phyloP scores from a whole-genome alignment of 2,888 invertebrate species.

The Eulithis prunata region DNA sequence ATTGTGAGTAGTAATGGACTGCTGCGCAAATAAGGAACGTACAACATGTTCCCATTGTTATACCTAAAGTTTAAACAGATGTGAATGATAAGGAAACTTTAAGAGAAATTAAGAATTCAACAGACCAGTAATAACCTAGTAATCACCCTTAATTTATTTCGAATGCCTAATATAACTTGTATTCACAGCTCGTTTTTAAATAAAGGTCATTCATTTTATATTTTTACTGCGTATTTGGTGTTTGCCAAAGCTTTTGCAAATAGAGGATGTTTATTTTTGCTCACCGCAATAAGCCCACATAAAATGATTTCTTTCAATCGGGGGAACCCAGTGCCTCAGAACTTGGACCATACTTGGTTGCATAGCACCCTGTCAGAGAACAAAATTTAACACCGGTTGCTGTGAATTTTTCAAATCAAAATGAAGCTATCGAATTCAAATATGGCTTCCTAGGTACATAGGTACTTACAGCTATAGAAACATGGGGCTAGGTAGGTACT shows the following conservation, averaged over 20 bases:
- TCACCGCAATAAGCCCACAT: slow-evolving; percentile 81
- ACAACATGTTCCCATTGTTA: slow-evolving; percentile 85
- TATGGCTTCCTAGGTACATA: background rate
- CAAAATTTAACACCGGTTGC: background rate
- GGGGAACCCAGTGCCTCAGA: slow-evolving; percentile 75
- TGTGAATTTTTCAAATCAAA: background rate
- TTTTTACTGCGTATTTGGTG: slow-evolving; percentile 1
- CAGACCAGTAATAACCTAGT: too few species aligned
- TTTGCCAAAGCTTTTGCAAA: slow-evolving; percentile 1
- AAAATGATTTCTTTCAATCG: slow-evolving; percentile 75
- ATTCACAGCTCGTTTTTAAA: background rate
- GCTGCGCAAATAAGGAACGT: slow-evolving; percentile 87
- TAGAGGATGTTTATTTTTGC: slow-evolving; percentile 26
- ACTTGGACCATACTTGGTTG: slow-evolving; percentile 79
- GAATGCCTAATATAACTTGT: background rate
- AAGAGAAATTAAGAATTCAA: background rate
- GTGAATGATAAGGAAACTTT: background rate
- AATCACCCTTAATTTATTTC: background rate
- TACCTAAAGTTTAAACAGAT: slow-evolving; percentile 53
- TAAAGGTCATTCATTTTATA: background rate
- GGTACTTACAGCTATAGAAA: too few species aligned
- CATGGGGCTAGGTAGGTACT: slow-evolving; percentile 45
- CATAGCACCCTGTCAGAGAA: slow-evolving; percentile 70
- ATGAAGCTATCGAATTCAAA: background rate
- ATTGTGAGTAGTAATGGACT: slow-evolving; percentile 85